A percentile compares a stretch with the other conserved stretches of the same genome.
Conservation (phyloP, 2,888 invertebrate species). For the Pristionchus fissidentatus region DNA sequence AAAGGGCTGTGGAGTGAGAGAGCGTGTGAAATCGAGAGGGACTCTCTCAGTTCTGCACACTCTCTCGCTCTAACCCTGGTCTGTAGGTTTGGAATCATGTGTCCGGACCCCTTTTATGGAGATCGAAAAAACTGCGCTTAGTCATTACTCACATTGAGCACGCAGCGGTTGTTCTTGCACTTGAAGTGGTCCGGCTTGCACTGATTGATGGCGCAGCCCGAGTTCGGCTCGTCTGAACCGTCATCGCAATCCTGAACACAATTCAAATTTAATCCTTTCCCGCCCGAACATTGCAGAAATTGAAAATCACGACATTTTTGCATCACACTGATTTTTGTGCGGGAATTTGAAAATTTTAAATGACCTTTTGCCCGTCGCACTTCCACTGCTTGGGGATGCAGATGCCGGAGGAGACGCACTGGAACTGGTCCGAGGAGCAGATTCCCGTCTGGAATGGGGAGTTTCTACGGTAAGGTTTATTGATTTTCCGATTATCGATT, state of each 20-base stretch:
- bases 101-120: no score
- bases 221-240: constrained; percentile 87
- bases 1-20: no score
- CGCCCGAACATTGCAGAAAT: not conserved
- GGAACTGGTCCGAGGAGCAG: constrained; percentile 75
- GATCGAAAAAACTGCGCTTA: no score
- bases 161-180: constrained; percentile 76
- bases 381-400: constrained; percentile 95
- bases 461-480: not conserved
- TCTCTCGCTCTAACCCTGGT: no score
- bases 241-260: constrained; percentile 88
- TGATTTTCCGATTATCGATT: constrained; percentile 78
- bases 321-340: not conserved
- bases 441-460: constrained; percentile 52
- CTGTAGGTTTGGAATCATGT: no score
- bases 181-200: constrained; percentile 73
- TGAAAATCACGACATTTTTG: not conserved
- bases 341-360: not conserved
- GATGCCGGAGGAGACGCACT: constrained; percentile 81
- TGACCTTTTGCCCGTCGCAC: constrained; percentile 88
- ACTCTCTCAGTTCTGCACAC: no score
- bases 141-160: constrained; percentile 66
- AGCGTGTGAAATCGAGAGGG: no score
- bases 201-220: constrained; percentile 58
- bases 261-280: not conserved